A percentile compares a stretch with the other conserved stretches of the same genome.
Conservation (phyloP, 2,888 invertebrate species). For the Drosophila seclusa region DNA sequence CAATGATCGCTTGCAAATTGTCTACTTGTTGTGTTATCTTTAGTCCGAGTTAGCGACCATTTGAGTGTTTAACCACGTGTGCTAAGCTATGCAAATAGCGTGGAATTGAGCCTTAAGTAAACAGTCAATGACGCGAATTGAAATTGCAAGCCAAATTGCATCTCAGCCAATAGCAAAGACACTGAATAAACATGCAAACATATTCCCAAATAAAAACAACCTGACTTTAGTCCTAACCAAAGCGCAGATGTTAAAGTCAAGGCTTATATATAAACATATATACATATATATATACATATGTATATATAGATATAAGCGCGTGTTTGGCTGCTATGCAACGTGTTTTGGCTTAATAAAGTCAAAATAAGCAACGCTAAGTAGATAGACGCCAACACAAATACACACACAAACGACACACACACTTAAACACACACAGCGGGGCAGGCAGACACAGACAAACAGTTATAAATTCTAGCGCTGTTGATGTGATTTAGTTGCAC, state of each 20-base stretch:
- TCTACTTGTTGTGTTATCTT: neutral
- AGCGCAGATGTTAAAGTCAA: slow-evolving; percentile 1
- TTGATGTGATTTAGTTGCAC: slow-evolving; percentile 80
- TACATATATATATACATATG: neutral
- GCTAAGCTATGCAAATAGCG: slow-evolving; percentile 4
- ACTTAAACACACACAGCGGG: slow-evolving; percentile 16
- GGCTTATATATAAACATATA: neutral
- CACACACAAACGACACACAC: slow-evolving; percentile 26
- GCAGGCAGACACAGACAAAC: slow-evolving; percentile 41
- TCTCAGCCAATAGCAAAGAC: slow-evolving; percentile 34
- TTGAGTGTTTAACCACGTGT: slow-evolving; percentile 6
- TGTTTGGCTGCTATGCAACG: slow-evolving; percentile 75
- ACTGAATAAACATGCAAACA: slow-evolving; percentile 41
- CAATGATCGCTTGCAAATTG: neutral
- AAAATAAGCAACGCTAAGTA: slow-evolving; percentile 75
- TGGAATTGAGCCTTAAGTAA: neutral
- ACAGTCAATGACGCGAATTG: slow-evolving; percentile 14
- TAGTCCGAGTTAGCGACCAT: neutral
- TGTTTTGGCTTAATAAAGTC: slow-evolving; percentile 80
- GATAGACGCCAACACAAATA: slow-evolving; percentile 70
- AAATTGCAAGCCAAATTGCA: slow-evolving; percentile 45
- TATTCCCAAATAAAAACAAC: neutral
- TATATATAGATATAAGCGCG: slow-evolving; percentile 63
- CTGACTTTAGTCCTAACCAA: neutral
- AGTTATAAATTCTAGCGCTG: slow-evolving; percentile 77